Evolutionary conservation across 2,113 vertebrate genomes (phyloP).

Genomic region (Diphyllodes magnificus): DNA sequence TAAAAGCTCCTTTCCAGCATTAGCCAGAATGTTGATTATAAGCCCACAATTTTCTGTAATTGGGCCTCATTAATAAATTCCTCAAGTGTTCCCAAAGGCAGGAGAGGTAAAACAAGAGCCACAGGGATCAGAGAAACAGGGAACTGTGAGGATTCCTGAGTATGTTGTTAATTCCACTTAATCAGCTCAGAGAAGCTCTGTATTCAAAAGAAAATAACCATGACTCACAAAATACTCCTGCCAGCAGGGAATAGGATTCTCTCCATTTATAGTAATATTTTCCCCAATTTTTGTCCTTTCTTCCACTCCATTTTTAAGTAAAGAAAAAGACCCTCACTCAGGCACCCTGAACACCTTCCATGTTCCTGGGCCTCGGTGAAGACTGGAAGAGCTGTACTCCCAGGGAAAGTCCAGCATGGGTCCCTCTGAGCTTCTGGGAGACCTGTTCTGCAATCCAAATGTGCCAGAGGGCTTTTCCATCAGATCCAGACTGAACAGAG

Average conservation of each 20-base stretch:
- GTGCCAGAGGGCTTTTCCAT: neutral
- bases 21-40: slow-evolving; percentile 53
- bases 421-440: neutral
- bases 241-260: neutral
- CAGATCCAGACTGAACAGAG: neutral
- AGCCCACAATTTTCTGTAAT: slow-evolving; percentile 60
- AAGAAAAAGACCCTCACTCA: neutral
- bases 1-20: neutral
- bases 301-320: neutral
- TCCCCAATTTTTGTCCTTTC: neutral
- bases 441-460: neutral
- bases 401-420: rapidly evolving
- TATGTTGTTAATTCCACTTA: slow-evolving; percentile 66
- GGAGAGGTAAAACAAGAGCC: slow-evolving; percentile 57
- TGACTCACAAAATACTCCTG: slow-evolving; percentile 26
- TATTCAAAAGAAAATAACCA: slow-evolving; percentile 30
- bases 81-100: slow-evolving; percentile 57
- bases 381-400: neutral
- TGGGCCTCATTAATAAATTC: slow-evolving; percentile 77
- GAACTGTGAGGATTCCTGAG: slow-evolving; percentile 49
- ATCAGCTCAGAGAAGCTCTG: slow-evolving; percentile 63
- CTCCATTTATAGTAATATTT: slow-evolving; percentile 45
- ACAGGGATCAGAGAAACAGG: slow-evolving; percentile 50
- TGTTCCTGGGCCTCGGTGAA: neutral
- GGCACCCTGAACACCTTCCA: neutral